These are phyloP conservation scores for Synanthedon formicaeformis DNA, from an alignment of 2,888 invertebrate species.

Conservation along the genomic window DNA sequence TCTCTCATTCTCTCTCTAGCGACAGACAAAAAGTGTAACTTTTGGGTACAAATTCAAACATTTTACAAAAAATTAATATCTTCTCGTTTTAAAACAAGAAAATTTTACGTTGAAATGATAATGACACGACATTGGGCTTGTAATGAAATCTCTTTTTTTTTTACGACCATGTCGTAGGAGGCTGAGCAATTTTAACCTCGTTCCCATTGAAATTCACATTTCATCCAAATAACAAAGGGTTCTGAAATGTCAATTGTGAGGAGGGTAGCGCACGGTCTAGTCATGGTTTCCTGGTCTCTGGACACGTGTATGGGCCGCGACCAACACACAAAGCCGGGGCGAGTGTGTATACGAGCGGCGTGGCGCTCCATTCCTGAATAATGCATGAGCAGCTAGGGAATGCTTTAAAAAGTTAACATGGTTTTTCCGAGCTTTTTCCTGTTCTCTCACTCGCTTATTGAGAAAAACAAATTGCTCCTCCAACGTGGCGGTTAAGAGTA, in stretches of 20 bases:
- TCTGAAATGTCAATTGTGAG: conserved; percentile 59
- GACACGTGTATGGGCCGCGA: conserved; percentile 23
- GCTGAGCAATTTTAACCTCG: conserved; percentile 55
- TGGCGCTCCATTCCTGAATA: conserved; percentile 43
- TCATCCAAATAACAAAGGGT: conserved; percentile 57
- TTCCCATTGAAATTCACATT: conserved; percentile 62
- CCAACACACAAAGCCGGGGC: conserved; percentile 22
- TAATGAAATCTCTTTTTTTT: conserved; percentile 57
- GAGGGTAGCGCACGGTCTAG: conserved; percentile 30
- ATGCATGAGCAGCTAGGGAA: conserved; percentile 56
- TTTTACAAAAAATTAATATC: conserved; percentile 25
- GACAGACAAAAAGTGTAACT: conserved; percentile 12
- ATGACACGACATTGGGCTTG: conserved; percentile 52
- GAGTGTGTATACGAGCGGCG: conserved; percentile 12
- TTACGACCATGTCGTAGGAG: conserved; percentile 34
- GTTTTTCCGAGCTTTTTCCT: conserved; percentile 62
- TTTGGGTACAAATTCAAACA: conserved; percentile 11
- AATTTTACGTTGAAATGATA: conserved; percentile 54
- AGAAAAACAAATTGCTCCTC: conserved; percentile 52
- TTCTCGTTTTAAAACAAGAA: conserved; percentile 39
- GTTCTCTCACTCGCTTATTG: conserved; percentile 43
- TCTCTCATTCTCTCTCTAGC: conserved; percentile 15
- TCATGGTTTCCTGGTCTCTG: conserved; percentile 31
- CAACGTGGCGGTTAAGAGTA: background rate
- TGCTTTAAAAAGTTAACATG: conserved; percentile 68